Conservation (phyloP, 1,140 invertebrate species). For the Drosophila sproati region DNA sequence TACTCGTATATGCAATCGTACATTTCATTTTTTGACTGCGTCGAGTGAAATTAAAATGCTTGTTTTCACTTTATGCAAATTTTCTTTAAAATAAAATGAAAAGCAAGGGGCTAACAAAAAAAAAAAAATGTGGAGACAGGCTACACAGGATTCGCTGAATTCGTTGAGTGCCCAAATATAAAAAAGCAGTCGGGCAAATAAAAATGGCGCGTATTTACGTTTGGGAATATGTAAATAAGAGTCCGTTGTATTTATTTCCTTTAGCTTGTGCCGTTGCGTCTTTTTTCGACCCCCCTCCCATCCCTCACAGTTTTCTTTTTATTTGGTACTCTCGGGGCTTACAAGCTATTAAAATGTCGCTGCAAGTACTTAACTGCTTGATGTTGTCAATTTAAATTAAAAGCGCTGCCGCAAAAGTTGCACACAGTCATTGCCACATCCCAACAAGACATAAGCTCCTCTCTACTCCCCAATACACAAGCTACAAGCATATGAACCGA, state of each 20-base stretch:
- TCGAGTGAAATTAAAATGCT: slow-evolving; percentile 82
- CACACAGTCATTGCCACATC: slow-evolving; percentile 40
- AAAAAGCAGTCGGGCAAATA: slow-evolving; percentile 66
- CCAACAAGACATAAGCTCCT: slow-evolving; percentile 50
- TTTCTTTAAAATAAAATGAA: slow-evolving; percentile 65
- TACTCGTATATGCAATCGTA: slow-evolving; percentile 68
- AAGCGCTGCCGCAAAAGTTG: slow-evolving; percentile 78
- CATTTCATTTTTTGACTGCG: slow-evolving; percentile 76
- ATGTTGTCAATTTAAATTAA: slow-evolving; percentile 83
- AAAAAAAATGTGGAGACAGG: slow-evolving; percentile 13
- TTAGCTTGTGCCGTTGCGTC: slow-evolving; percentile 61
- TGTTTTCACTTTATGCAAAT: slow-evolving; percentile 83
- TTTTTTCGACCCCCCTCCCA: slow-evolving; percentile 28
- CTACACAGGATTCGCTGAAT: slow-evolving; percentile 33
- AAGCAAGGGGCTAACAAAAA: slow-evolving; percentile 50
- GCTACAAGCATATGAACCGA: slow-evolving; percentile 7
- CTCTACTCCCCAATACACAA: slow-evolving; percentile 10
- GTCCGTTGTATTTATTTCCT: slow-evolving; percentile 80
- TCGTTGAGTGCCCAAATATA: slow-evolving; percentile 68
- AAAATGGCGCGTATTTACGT: slow-evolving; percentile 82
- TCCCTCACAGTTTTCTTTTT: background rate
- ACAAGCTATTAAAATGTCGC: slow-evolving; percentile 83
- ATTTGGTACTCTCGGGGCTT: slow-evolving; percentile 69
- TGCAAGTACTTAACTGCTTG: slow-evolving; percentile 83
- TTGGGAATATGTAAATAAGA: slow-evolving; percentile 83